Conservation (phyloP, 2,888 invertebrate genomes). For the Alsophila aescularia region DNA sequence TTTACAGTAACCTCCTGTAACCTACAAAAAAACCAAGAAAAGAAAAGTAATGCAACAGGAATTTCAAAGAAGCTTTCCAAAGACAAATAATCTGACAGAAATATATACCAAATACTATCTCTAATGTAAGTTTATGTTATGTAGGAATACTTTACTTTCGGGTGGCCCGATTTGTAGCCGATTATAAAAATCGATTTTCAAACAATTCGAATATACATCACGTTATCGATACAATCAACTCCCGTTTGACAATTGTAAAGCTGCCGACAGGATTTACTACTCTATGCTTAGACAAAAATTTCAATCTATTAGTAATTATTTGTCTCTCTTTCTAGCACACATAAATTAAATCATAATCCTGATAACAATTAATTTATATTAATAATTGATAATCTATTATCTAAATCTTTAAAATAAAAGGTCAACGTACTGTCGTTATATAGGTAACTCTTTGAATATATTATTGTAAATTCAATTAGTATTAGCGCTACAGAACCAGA, state of each 20-base stretch:
- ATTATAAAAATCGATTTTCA: slow-evolving; percentile 65
- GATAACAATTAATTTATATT: slow-evolving; percentile 23
- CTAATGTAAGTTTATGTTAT: no score
- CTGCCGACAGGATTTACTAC: slow-evolving; percentile 67
- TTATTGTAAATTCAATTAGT: background rate
- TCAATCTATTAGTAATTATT: slow-evolving; percentile 13
- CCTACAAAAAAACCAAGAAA: no score
- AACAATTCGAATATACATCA: slow-evolving; percentile 58
- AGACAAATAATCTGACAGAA: slow-evolving; percentile 53
- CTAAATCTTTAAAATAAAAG: background rate
- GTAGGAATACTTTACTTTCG: slow-evolving; percentile 43
- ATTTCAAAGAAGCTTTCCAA: slow-evolving; percentile 51
- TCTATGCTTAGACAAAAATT: slow-evolving; percentile 51
- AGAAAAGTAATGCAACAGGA: slow-evolving; percentile 59
- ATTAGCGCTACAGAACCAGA: no score
- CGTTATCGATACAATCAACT: slow-evolving; percentile 64
- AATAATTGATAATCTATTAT: background rate
- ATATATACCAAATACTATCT: no score
- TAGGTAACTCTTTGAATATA: background rate
- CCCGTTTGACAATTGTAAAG: slow-evolving; percentile 68
- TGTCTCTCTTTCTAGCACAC: background rate
- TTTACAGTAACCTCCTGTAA: no score
- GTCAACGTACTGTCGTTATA: background rate
- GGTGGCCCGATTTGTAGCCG: slow-evolving; percentile 66
- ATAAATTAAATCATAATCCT: slow-evolving; percentile 16